Evolutionary conservation across 1,140 invertebrate genomes (phyloP).

Genomic region (Aleiodes sp.): DNA sequence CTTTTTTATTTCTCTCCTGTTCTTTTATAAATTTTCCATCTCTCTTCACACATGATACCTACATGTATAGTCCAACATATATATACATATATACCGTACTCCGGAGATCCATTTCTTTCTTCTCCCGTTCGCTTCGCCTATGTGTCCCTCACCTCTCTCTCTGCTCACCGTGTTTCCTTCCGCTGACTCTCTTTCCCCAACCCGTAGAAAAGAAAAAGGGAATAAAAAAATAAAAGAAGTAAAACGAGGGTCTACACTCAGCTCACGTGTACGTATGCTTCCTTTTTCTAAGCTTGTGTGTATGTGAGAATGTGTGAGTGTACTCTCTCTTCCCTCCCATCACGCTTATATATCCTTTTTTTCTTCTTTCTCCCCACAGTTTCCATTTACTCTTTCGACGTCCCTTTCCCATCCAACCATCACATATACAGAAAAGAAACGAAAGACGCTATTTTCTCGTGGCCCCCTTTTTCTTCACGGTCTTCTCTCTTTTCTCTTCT

Average conservation of each 20-base stretch:
- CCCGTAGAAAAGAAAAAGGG: neutral
- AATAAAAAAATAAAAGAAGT: neutral
- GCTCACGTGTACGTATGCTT: neutral
- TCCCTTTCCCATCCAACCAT: neutral
- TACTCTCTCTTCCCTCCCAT: too few relatives aligned
- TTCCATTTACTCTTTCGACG: neutral
- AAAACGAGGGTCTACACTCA: neutral
- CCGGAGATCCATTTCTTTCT: too few relatives aligned
- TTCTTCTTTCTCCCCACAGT: neutral
- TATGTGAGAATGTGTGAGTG: neutral
- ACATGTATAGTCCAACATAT: too few relatives aligned
- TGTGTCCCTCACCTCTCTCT: neutral
- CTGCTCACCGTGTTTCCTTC: conserved; percentile 27
- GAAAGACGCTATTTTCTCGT: conserved; percentile 49
- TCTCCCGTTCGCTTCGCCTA: neutral
- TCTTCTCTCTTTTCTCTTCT: conserved; percentile 20
- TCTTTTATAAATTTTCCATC: conserved; percentile 29
- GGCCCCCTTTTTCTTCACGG: conserved; percentile 46
- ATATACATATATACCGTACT: too few relatives aligned
- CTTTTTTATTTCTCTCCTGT: conserved; percentile 33
- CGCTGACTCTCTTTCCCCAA: conserved; percentile 33
- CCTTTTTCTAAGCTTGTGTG: neutral
- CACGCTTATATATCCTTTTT: neutral
- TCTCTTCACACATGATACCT: neutral
- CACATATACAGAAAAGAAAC: neutral